Evolutionary conservation across 2,113 vertebrate genomes (phyloP).

Genomic region (Equus quagga): DNA sequence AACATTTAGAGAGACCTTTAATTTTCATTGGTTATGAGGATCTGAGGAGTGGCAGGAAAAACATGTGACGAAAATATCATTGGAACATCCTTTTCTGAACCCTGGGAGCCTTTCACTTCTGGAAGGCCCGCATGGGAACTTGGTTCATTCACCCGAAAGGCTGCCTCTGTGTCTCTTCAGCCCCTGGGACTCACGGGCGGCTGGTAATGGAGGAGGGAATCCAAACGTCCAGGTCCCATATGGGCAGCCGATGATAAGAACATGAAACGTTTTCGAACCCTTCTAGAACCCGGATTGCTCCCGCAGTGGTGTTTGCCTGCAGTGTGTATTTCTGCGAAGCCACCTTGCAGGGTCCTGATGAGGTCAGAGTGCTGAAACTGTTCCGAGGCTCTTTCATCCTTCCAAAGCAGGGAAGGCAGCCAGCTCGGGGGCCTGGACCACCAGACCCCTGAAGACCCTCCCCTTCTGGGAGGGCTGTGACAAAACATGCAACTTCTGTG

Average conservation of each 20-base stretch:
- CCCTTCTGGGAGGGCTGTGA: background rate
- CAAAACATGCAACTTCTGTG: background rate
- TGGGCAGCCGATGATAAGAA: background rate
- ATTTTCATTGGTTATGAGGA: background rate
- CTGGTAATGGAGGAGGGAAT: background rate
- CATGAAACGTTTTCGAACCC: background rate
- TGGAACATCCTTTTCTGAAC: background rate
- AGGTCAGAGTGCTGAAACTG: too few species aligned
- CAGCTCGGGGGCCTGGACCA: background rate
- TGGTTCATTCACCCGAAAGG: background rate
- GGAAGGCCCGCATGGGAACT: background rate
- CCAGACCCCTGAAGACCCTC: background rate
- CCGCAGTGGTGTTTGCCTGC: background rate
- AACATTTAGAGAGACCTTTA: background rate
- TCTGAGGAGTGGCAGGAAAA: background rate
- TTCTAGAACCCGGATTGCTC: background rate
- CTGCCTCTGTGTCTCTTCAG: background rate
- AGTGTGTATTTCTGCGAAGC: background rate
- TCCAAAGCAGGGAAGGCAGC: background rate
- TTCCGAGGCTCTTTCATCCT: background rate
- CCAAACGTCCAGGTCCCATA: background rate
- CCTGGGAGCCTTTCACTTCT: background rate
- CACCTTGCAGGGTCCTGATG: background rate
- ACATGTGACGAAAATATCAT: background rate
- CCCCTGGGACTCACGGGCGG: background rate